Conservation (phyloP, 1,140 invertebrate genomes). For the Pseudomyrmex gracilis region DNA sequence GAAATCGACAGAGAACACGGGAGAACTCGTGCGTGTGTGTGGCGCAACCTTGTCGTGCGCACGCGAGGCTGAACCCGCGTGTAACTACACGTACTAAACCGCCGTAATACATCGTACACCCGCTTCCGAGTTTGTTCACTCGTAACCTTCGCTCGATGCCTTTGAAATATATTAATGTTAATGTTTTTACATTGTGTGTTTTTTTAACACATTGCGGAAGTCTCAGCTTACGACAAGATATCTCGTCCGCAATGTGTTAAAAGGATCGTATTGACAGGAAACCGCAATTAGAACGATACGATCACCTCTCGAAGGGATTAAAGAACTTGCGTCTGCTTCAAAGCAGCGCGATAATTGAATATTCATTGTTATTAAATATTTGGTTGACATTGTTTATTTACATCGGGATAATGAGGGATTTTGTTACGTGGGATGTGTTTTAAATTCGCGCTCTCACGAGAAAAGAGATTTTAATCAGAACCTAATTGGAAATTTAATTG, state of each 20-base stretch:
- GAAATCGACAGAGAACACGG: conserved; percentile 28
- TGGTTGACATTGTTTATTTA: neutral
- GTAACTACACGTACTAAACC: neutral
- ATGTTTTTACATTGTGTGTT: too few species aligned
- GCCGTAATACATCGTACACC: conserved; percentile 1
- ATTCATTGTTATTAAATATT: too few species aligned
- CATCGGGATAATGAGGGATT: neutral
- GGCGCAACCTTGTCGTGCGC: neutral
- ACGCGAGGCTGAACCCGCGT: conserved; percentile 17
- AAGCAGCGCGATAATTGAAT: too few species aligned
- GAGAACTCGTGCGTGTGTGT: neutral
- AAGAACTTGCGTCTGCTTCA: too few species aligned
- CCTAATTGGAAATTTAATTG: conserved; percentile 17
- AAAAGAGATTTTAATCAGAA: neutral
- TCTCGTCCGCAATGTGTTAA: too few species aligned
- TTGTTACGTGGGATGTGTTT: neutral
- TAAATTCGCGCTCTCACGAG: neutral
- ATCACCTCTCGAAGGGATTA: too few species aligned
- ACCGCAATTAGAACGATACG: too few species aligned
- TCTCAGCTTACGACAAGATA: too few species aligned
- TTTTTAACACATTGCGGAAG: too few species aligned
- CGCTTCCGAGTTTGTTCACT: neutral
- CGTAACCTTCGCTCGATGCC: neutral
- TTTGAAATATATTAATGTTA: neutral
- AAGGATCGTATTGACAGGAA: too few species aligned